Evolutionary conservation across 1,140 invertebrate species (phyloP).

Genomic region (Thaumetopoea pityocampa): DNA sequence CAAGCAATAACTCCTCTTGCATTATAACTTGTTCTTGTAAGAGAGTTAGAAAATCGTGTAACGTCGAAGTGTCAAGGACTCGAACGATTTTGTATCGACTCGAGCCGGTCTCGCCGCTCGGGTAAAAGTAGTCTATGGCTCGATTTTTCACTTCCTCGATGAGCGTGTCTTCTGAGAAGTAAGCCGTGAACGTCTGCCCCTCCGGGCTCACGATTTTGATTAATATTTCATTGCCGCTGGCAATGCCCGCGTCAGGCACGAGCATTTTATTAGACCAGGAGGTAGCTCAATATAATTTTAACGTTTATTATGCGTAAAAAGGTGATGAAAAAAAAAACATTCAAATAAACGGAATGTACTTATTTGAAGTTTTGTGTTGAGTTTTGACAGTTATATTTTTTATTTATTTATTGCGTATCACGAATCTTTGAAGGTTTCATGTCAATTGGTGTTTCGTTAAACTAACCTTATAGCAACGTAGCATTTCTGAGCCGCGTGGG

Average conservation of each 20-base stretch:
- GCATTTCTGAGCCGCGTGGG: no score
- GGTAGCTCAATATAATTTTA: no score
- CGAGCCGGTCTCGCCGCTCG: conserved; percentile 44
- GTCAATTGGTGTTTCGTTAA: no score
- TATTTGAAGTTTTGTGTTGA: no score
- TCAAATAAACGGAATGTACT: no score
- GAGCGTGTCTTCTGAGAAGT: conserved; percentile 52
- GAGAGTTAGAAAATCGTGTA: conserved; percentile 56
- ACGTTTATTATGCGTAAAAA: background rate
- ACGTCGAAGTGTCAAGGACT: conserved; percentile 45
- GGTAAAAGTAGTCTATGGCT: conserved; percentile 59
- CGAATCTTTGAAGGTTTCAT: no score
- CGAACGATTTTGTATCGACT: conserved; percentile 54
- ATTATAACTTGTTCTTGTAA: conserved; percentile 48
- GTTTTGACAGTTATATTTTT: no score
- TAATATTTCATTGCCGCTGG: conserved; percentile 35
- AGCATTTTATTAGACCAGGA: no score
- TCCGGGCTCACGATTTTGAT: conserved; percentile 57
- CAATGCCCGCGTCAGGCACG: conserved; percentile 40
- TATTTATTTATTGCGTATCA: no score
- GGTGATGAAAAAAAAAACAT: background rate
- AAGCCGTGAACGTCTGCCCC: conserved; percentile 42
- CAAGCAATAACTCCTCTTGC: conserved; percentile 52
- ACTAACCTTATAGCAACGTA: no score
- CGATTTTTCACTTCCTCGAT: conserved; percentile 59